Percentiles rank a stretch among this genome's conserved stretches.
phyloP scores from a whole-genome alignment of 53 echinoderm and acorn worm genomes.

The Mesocentrotus franciscanus region DNA sequence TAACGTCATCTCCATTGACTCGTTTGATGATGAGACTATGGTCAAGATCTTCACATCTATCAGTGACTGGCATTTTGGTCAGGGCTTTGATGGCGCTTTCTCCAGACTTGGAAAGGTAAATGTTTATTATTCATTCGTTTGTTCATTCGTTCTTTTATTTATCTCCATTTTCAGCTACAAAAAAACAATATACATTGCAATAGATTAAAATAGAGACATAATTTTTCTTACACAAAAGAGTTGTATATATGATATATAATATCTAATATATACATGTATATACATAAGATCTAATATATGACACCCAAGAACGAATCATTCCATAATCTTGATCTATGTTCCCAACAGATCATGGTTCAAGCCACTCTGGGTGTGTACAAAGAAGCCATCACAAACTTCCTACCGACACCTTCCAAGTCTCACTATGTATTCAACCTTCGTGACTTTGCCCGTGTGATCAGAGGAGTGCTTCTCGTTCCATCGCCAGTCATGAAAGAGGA shows the following conservation, averaged over 20 bases:
- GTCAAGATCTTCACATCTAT: conserved; percentile 92
- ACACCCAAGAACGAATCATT: no score
- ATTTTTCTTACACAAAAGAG: no score
- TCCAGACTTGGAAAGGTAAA: conserved; percentile 88
- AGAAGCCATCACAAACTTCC: conserved; percentile 90
- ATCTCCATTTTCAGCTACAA: no score
- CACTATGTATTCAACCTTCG: conserved; percentile 99
- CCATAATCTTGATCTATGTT: no score
- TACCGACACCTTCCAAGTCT: conserved; percentile 98
- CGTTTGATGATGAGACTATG: conserved; percentile 98
- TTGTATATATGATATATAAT: no score
- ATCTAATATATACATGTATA: no score
- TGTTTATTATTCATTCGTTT: no score
- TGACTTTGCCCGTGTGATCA: conserved; percentile 98
- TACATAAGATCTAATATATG: no score
- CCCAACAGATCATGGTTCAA: conserved; percentile 88
- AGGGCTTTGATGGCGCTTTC: conserved; percentile 91
- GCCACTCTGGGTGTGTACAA: conserved; percentile 98
- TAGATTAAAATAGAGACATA: no score
- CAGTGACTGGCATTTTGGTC: conserved; percentile 94
- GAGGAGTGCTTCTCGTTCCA: conserved; percentile 94
- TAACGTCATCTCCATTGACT: conserved; percentile 95
- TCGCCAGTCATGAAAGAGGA: conserved; percentile 84
- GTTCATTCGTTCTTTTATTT: no score
- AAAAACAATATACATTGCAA: no score